Evolutionary conservation across 2,113 vertebrate species (phyloP), one percentile per base, ranked within the genome.

Genomic region (Phoenicopterus ruber): DNA sequence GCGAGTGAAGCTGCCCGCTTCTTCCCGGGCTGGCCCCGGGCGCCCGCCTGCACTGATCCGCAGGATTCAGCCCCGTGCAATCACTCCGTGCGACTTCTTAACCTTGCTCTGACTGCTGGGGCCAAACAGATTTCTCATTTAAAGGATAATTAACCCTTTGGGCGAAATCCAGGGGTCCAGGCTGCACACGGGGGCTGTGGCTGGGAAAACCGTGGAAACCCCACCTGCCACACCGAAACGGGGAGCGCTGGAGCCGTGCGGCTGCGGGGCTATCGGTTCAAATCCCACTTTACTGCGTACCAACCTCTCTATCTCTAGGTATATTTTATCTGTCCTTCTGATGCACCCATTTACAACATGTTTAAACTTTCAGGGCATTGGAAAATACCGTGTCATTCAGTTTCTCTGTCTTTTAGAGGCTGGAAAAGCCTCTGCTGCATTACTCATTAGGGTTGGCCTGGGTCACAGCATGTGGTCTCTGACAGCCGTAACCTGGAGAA

Each of bases 341-440:
- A 15, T 1, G 1, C 28, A n/a, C 6, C 11, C 14, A 4, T 71
- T 62, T 38, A 44, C 34, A 62, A 29, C 1, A 2, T 1, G 4
- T n/a, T 79, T 71, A 25, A 58, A 63, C 2, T 34, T 46, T 16
- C 12, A 58, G 34, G 17, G 12, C 4, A 1, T 1, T 28, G 26
- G 67, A 42, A 77, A 69, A 55, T 0, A 58, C 7, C 1, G 0
- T 18, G 6, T 24, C 6, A 8, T 34, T 76, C 6, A 2, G 2
- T 49, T 71, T 87, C 52, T 72, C 38, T 58, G 34, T 22, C 17
- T 20, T 25, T 22, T 13, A 52, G 28, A 50, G 67, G n/a, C 31
- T 72, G 57, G 71, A 76, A 61, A 66, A 93, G 36, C 47, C 24
- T 55, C 24, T 3, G 3, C 46, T 70, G 22, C 46, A 25, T 17